Evolutionary conservation across 1,140 invertebrate species (phyloP).

Genomic region (Dolichoris vasculosae): DNA sequence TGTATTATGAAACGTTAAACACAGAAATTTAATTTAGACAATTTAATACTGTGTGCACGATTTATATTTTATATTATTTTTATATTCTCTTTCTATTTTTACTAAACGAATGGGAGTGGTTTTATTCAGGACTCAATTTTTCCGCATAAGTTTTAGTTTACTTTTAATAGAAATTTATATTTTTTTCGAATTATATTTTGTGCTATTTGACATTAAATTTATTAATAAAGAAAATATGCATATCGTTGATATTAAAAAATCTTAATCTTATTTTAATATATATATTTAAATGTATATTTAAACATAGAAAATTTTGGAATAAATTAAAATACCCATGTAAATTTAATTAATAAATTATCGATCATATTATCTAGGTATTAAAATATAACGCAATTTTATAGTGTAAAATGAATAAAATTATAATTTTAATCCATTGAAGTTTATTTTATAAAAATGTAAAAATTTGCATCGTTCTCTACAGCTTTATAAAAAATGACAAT

Average conservation of each 20-base stretch:
- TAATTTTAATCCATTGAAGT: neutral
- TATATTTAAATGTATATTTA: neutral
- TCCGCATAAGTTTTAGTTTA: neutral
- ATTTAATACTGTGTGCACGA: too few relatives aligned
- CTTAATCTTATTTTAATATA: neutral
- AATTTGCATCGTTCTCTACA: too few relatives aligned
- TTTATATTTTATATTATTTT: too few relatives aligned
- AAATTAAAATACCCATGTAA: neutral
- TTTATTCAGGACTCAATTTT: neutral
- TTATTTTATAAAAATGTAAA: neutral
- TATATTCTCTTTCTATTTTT: too few relatives aligned
- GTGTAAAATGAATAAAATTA: neutral
- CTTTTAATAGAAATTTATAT: neutral
- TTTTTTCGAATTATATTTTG: neutral
- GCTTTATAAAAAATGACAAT: too few relatives aligned
- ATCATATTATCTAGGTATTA: too few relatives aligned
- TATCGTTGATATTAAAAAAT: neutral
- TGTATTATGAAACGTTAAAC: too few relatives aligned
- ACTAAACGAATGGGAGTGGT: neutral
- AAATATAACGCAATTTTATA: neutral
- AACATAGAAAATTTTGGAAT: neutral
- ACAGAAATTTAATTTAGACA: too few relatives aligned
- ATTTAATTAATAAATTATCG: neutral
- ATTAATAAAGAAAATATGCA: neutral
- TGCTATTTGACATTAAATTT: neutral